Base-by-base conservation (phyloP, 2,888 invertebrate species). In the Rambutsinella grinnellia region DNA sequence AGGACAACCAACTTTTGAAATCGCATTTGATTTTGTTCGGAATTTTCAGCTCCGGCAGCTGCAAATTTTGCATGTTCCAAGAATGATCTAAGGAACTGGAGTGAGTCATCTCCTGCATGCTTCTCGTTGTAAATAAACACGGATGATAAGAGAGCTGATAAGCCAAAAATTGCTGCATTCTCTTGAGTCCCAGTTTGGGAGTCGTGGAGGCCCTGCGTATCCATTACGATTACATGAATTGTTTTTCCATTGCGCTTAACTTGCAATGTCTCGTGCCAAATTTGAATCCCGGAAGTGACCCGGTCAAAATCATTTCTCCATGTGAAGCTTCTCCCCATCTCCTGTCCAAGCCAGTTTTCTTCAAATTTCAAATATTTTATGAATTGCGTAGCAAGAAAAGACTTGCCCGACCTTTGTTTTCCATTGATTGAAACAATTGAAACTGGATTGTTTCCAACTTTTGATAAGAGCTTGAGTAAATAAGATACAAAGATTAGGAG, bases 1-100 rank as follows among this genome's bases (percentile, higher is more conserved):
- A 62, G 49, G 28, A 63, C 15, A n/a, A 53, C 17, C 53, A 53
- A 8, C 21, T 63, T 63, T 53, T 63, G 53, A 44, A 60, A 60
- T 44, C 6, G n/a, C 2, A 23, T 21, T 6, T 56, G 24, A 13
- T 10, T 19, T 21, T 36, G 28, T 13, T 8, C 21, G 13, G 2
- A 46, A 46, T 60, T 60, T n/a, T 21, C 23, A 13, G 21, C 21
- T 23, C 53, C 23, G 6, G 26, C 24, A 8, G 60, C 19, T 6
- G 36, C 17, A 60, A 60, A 46, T 60, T 46, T 60, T 17, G 60
- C 60, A 60, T 21, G 46, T 23, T 60, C 60, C 21, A 60, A 46
- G 36, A 60, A 60, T 6, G 28, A n/a, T 10, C 36, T 44, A 8
- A 60, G 3, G 19, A 13, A 46, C 60, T 60, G 60, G 3, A 60